Conservation (phyloP, 2,797 vertebrate species). For the Todus mexicanus region DNA sequence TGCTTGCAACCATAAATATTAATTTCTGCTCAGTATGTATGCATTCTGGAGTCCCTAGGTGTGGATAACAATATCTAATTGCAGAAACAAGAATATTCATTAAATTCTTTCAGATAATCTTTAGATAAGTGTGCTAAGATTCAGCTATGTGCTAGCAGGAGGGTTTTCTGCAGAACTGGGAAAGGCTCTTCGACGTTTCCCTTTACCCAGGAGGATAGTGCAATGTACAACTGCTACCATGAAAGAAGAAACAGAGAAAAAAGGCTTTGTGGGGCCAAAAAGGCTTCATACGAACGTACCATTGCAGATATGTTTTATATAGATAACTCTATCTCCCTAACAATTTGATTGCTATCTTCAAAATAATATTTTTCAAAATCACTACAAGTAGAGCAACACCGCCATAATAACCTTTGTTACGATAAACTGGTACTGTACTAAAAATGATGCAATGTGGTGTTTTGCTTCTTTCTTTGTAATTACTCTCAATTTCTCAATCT, state of each 20-base stretch:
- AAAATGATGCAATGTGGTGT: neutral
- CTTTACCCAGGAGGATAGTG: slow-evolving; percentile 7
- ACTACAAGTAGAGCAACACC: neutral
- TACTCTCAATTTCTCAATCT: neutral
- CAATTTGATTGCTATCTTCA: neutral
- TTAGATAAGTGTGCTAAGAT: slow-evolving; percentile 39
- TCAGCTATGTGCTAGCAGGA: slow-evolving; percentile 43
- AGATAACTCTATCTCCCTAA: neutral
- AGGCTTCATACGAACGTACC: neutral
- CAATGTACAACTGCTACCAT: neutral
- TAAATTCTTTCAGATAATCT: slow-evolving; percentile 47
- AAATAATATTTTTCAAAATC: neutral
- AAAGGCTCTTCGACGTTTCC: slow-evolving; percentile 12
- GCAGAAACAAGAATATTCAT: slow-evolving; percentile 57
- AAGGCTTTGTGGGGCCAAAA: neutral
- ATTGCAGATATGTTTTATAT: neutral
- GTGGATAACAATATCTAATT: slow-evolving; percentile 69
- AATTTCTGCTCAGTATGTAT: slow-evolving; percentile 63
- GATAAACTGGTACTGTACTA: neutral
- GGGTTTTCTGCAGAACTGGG: slow-evolving; percentile 37
- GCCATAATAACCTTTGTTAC: neutral
- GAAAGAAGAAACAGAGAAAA: neutral
- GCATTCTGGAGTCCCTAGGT: slow-evolving; percentile 23
- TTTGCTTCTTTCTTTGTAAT: neutral
- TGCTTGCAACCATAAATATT: slow-evolving; percentile 61